Conservation (phyloP, 2,888 invertebrate genomes). For the Athalia circularis region DNA sequence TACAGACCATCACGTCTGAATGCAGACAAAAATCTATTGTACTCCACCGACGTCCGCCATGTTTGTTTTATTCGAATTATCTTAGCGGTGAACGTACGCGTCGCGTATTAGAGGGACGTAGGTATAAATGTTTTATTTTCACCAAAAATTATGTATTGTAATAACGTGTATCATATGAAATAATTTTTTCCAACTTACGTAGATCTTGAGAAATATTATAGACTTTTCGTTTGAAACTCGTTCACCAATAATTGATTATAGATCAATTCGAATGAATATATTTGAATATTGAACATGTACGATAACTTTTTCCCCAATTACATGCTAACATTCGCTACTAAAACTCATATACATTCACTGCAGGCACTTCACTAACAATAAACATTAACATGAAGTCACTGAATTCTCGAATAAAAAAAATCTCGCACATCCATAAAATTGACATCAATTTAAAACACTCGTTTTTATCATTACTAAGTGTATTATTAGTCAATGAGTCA, state of each 20-base stretch:
- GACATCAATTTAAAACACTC: no score
- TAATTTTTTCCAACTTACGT: slow-evolving; percentile 9
- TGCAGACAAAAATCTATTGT: not conserved
- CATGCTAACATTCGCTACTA: no score
- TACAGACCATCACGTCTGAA: not conserved
- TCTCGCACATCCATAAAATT: no score
- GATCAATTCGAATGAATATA: not conserved
- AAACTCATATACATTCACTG: slow-evolving; percentile 4
- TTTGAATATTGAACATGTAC: not conserved
- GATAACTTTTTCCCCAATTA: not conserved
- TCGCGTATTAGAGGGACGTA: not conserved
- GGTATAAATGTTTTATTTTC: not conserved
- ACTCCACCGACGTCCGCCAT: not conserved
- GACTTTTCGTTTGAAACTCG: not conserved
- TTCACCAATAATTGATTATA: not conserved
- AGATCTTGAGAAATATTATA: not conserved
- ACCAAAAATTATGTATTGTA: not conserved
- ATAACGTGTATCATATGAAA: no score
- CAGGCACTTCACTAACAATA: slow-evolving; percentile 30
- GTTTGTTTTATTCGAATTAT: slow-evolving; percentile 4
- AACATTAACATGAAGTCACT: slow-evolving; percentile 4
- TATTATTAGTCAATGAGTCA: no score
- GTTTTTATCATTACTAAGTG: no score
- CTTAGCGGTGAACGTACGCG: not conserved
- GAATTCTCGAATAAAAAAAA: not conserved